Conservation (phyloP, 53 echinoderm and acorn worm species). For the Holothuria leucospilota region DNA sequence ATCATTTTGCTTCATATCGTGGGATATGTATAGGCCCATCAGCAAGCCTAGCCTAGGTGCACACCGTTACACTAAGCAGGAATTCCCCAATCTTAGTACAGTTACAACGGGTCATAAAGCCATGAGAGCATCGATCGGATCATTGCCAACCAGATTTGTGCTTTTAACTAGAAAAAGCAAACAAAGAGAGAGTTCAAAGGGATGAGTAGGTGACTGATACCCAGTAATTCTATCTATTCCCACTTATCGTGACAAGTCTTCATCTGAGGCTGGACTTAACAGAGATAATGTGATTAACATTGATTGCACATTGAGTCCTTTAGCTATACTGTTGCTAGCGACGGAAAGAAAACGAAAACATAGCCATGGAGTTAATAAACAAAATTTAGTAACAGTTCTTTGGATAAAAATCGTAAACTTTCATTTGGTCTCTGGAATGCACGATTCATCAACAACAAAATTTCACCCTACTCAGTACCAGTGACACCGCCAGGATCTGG, state of each 20-base stretch:
- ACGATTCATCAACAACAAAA: too few relatives aligned
- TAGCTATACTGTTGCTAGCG: not conserved
- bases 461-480: too few relatives aligned
- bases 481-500: too few relatives aligned
- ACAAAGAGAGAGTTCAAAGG: conserved; percentile 6
- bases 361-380: not conserved
- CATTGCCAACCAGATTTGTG: not conserved
- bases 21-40: not conserved
- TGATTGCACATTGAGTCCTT: too few relatives aligned
- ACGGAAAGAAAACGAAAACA: not conserved
- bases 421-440: too few relatives aligned
- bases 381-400: too few relatives aligned
- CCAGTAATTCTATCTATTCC: not conserved
- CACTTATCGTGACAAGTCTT: not conserved
- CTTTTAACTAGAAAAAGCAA: not conserved
- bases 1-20: too few relatives aligned
- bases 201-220: not conserved
- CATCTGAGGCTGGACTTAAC: not conserved
- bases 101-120: not conserved
- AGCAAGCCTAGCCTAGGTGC: not conserved
- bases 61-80: not conserved
- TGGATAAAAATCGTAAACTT: too few relatives aligned
- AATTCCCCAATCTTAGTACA: not conserved
- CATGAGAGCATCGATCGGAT: not conserved
- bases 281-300: not conserved